Conservation (phyloP, 2,797 vertebrate genomes). For the Hafferia zeledoni region DNA sequence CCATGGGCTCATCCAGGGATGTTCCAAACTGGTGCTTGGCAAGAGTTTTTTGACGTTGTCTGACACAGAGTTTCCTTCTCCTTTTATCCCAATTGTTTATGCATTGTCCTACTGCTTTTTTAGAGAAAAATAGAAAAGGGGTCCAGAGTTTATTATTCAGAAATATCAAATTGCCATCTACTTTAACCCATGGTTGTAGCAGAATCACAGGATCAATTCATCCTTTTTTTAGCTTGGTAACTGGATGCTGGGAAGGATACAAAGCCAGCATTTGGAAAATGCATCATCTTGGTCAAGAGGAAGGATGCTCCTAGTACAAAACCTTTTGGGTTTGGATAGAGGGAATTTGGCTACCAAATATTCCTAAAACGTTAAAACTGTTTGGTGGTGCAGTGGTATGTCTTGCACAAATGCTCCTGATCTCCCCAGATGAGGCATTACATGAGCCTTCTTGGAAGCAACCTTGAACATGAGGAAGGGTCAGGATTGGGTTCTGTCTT, state of each 20-base stretch:
- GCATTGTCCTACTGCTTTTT: neutral
- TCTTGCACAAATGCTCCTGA: accelerated
- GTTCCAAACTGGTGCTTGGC: neutral
- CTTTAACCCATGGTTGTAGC: neutral
- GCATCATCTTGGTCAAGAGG: accelerated
- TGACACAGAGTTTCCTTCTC: accelerated
- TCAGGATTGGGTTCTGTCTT: neutral
- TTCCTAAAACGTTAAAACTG: neutral
- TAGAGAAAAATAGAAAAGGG: neutral
- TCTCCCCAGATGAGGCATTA: neutral
- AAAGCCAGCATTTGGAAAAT: neutral
- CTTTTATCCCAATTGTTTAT: neutral
- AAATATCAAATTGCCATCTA: neutral
- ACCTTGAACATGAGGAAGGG: neutral
- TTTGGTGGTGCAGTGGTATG: neutral
- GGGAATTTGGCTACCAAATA: neutral
- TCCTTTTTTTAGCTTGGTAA: neutral
- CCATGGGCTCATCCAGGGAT: too few species aligned
- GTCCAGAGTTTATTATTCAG: neutral
- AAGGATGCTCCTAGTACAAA: neutral
- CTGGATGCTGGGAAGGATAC: neutral
- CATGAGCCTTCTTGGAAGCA: neutral
- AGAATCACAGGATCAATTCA: accelerated
- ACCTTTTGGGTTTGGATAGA: neutral
- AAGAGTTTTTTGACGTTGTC: neutral